These are phyloP conservation scores for Diogma glabrata DNA, from an alignment of 2,888 invertebrate species.

Conservation along the genomic window DNA sequence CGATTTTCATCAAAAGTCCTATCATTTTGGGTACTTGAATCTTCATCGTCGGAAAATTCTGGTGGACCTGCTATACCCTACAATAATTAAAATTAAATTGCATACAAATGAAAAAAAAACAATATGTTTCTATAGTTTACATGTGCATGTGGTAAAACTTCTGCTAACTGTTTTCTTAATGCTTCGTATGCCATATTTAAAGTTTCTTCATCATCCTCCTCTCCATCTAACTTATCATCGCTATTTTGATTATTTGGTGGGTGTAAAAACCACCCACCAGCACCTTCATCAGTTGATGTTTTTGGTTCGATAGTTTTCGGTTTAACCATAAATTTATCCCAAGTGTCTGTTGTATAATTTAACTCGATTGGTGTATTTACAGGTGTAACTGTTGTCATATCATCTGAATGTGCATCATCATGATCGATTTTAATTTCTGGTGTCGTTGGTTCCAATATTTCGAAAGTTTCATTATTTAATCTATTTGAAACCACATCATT, in stretches of 20 bases:
- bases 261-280: constrained; percentile 20
- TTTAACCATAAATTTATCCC: constrained; percentile 18
- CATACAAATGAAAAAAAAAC: not conserved
- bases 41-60: constrained; percentile 20
- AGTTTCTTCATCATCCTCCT: constrained; percentile 18
- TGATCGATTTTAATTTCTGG: constrained; percentile 20
- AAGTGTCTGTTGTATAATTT: constrained; percentile 20
- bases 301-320: not conserved
- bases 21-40: constrained; percentile 9
- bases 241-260: constrained; percentile 14
- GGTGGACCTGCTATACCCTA: constrained; percentile 17
- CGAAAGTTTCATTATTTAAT: constrained; percentile 15
- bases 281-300: not conserved
- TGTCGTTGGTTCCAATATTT: constrained; percentile 2
- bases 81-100: not conserved
- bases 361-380: constrained; percentile 23
- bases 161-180: constrained; percentile 21
- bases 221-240: constrained; percentile 16
- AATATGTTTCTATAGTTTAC: not conserved
- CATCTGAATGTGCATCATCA: constrained; percentile 20
- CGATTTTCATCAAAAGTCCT: constrained; percentile 19
- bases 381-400: constrained; percentile 21
- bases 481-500: constrained; percentile 1
- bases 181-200: constrained; percentile 20
- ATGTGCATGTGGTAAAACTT: constrained; percentile 20